phyloP scores from a whole-genome alignment of 2,888 invertebrate species.

The Tanytarsus gracilentus region DNA sequence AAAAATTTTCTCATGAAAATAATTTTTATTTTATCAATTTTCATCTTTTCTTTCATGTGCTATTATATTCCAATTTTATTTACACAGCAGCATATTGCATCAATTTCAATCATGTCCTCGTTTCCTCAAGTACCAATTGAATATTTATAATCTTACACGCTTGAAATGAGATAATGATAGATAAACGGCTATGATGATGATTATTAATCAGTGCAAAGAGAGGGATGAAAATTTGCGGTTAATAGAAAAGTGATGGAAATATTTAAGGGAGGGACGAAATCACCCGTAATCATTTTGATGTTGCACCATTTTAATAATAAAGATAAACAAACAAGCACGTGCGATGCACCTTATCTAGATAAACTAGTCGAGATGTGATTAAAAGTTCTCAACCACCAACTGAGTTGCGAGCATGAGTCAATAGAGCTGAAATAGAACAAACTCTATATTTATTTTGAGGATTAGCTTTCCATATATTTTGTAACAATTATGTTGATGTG shows the following conservation, averaged over 20 bases:
- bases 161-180: conserved; percentile 19
- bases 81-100: no score
- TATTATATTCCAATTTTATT: no score
- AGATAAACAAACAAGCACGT: conserved; percentile 14
- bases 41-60: no score
- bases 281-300: not conserved
- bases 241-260: not conserved
- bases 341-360: conserved; percentile 17
- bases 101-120: no score
- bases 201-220: conserved; percentile 2
- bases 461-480: conserved; percentile 16
- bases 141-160: conserved; percentile 11
- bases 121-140: no score
- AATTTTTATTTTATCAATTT: no score
- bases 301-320: conserved; percentile 20
- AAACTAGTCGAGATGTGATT: not conserved
- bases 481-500: not conserved
- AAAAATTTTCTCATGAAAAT: no score
- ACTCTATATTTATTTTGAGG: conserved; percentile 14
- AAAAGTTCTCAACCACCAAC: no score
- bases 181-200: not conserved
- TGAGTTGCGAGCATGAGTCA: no score
- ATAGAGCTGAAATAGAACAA: no score
- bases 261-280: not conserved
- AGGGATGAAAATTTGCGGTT: not conserved